Evolutionary conservation across 2,113 vertebrate genomes (phyloP), one percentile per base, ranked within the genome.

Genomic region (Phyllopteryx taeniolatus): DNA sequence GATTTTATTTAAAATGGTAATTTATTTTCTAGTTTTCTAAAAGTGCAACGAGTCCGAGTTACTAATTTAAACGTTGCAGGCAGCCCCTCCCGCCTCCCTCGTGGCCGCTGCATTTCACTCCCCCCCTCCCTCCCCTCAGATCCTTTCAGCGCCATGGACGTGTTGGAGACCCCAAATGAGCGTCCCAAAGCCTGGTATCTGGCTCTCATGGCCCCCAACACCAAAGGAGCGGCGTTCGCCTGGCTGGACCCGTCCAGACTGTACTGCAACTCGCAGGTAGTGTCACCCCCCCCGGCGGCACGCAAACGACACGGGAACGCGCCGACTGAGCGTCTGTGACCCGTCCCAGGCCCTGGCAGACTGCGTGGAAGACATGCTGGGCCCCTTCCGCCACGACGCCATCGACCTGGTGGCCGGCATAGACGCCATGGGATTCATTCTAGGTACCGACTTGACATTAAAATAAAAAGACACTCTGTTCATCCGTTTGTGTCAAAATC

Each of bases 241-340:
- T 96, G 96, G 96, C 86, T 96, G 76, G 95, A 96, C 84, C 95
- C 95, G 0, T 96, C 96, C 53, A 93, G 94, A 75, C 91, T 97
- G 62, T 97, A 96, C 84, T 96, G 95, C 79, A 93, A 94, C 79
- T 83, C 87, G 22, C 91, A 95, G 92, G 95, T 97, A 70, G 17
- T 13, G 4, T 20, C n/a, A n/a, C 19, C 7, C 22, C n/a, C 11
- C 60, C 39, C 27, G 5, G 22, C 14, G 5, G 20, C 22, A 2
- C 22, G 5, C 47, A 17, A 51, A 27, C 6, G 10, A 11, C 63
- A n/a, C 42, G 15, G 3, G 31, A 20, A 33, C 14, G 9, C 35
- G 7, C 46, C 9, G 8, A n/a, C 69, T 67, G 46, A 5, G 31
- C 62, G 22, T 75, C 9, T 78, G 20, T n/a, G n/a, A 35, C 31